Percentiles rank a stretch among this genome's conserved stretches.
Conservation (phyloP, 2,113 vertebrate species). For the Budorcas taxicolor region DNA sequence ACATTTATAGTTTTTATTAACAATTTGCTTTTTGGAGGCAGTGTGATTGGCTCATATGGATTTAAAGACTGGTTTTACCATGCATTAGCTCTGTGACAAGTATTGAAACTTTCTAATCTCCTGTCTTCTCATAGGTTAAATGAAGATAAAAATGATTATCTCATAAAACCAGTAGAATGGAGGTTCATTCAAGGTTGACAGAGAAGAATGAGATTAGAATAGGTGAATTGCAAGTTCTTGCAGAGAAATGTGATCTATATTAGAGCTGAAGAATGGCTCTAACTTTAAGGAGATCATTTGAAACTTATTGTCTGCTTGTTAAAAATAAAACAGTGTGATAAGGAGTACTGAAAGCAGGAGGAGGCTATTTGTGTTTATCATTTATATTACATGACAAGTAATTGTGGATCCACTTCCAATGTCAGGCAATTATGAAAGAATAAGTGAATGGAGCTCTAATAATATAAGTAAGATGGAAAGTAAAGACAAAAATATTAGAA, state of each 20-base stretch:
- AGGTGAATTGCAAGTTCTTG: constrained; percentile 37
- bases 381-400: constrained; percentile 40
- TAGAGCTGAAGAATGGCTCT: neutral
- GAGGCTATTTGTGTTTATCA: constrained; percentile 1
- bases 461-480: neutral
- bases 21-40: neutral
- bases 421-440: neutral
- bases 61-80: neutral
- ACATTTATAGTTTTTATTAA: neutral
- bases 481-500: neutral
- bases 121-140: constrained; percentile 10
- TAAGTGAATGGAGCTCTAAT: neutral
- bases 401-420: neutral
- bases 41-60: neutral
- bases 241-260: constrained; percentile 28
- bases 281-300: constrained; percentile 38
- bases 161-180: neutral
- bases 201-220: constrained; percentile 45
- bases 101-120: neutral
- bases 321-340: constrained; percentile 46
- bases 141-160: constrained; percentile 50
- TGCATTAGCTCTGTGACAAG: neutral
- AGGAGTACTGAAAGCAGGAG: neutral
- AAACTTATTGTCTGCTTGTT: constrained; percentile 31
- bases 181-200: constrained; percentile 35